Percentiles rank a stretch among this genome's conserved stretches.
Conservation (phyloP, 2,888 invertebrate genomes). For the Aleiodes testaceus region DNA sequence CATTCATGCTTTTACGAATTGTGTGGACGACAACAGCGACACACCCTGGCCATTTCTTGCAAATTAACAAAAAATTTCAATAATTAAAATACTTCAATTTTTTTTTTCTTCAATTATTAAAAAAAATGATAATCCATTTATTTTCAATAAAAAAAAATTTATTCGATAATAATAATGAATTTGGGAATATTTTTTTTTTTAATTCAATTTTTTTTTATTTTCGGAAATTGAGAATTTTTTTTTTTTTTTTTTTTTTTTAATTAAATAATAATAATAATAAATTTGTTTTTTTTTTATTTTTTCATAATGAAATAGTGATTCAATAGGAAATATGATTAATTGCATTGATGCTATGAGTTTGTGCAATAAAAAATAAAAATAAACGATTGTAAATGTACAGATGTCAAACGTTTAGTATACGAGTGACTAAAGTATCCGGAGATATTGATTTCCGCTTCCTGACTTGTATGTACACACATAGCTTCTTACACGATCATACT, state of each 20-base stretch:
- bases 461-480: constrained; percentile 28
- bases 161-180: too few species aligned
- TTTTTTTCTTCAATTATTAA: too few species aligned
- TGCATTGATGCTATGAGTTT: not conserved
- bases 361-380: not conserved
- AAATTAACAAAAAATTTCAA: constrained; percentile 26
- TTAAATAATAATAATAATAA: too few species aligned
- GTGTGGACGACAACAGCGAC: constrained; percentile 54
- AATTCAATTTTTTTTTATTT: too few species aligned
- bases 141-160: too few species aligned
- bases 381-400: constrained; percentile 20
- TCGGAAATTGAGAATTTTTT: too few species aligned
- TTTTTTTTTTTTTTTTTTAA: too few species aligned
- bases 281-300: too few species aligned
- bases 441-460: constrained; percentile 50
- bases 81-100: too few species aligned
- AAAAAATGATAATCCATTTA: too few species aligned
- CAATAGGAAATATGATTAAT: constrained; percentile 13
- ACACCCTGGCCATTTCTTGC: constrained; percentile 48
- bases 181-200: too few species aligned
- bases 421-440: constrained; percentile 34
- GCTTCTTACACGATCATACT: constrained; percentile 21
- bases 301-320: constrained; percentile 8
- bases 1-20: constrained; percentile 65
- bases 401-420: constrained; percentile 24